phyloP scores from a whole-genome alignment of 53 echinoderm and acorn worm species.

The Astropecten irregularis region DNA sequence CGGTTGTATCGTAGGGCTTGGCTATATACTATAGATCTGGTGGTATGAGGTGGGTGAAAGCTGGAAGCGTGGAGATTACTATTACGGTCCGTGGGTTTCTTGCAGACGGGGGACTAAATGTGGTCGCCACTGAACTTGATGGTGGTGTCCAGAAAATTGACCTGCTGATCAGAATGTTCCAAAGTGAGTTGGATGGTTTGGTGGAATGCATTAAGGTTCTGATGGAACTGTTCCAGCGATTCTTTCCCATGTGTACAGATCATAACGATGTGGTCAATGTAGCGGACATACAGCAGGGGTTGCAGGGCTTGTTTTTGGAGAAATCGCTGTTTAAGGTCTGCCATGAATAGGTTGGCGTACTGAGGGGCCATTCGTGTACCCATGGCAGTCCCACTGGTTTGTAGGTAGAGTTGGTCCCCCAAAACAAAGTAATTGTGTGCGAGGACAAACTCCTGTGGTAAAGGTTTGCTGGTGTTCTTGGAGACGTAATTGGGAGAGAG shows the following conservation, averaged over 20 bases:
- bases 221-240: background rate
- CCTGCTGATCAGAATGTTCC: background rate
- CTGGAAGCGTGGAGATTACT: too few relatives aligned
- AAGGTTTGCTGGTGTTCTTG: too few relatives aligned
- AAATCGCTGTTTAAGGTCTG: background rate
- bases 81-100: conserved; percentile 11
- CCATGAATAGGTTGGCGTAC: background rate
- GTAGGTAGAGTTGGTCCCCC: too few relatives aligned
- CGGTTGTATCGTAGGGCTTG: conserved; percentile 2
- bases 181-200: conserved; percentile 20
- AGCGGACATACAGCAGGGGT: conserved; percentile 1
- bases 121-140: background rate
- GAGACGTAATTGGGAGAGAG: too few relatives aligned
- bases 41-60: conserved; percentile 10
- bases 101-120: background rate
- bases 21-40: background rate
- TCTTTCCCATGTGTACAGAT: background rate
- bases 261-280: background rate
- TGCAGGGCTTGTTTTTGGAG: background rate
- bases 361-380: background rate
- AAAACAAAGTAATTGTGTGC: too few relatives aligned
- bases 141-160: conserved; percentile 6
- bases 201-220: background rate
- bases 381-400: too few relatives aligned
- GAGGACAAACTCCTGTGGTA: too few relatives aligned